Evolutionary conservation across 2,888 invertebrate species (phyloP).

Genomic region (Herminia tarsipennalis): DNA sequence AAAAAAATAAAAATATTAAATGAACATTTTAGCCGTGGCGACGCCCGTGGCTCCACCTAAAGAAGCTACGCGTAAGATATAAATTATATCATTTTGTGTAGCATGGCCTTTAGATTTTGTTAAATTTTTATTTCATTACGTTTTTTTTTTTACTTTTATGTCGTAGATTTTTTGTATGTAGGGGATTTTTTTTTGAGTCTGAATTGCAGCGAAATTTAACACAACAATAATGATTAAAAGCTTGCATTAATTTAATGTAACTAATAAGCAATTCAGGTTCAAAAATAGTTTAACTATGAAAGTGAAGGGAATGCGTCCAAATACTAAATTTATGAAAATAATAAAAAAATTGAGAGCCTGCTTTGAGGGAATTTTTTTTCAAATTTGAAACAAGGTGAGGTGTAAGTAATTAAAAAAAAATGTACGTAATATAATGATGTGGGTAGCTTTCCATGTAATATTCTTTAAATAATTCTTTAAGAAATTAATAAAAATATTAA

Average conservation of each 20-base stretch:
- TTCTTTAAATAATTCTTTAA: too few species aligned
- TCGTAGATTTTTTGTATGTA: not conserved
- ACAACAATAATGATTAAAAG: too few species aligned
- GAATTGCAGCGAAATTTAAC: constrained; percentile 1
- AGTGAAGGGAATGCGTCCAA: constrained; percentile 38
- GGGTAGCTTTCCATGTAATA: too few species aligned
- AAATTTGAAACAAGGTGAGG: too few species aligned
- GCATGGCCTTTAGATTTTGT: constrained; percentile 39
- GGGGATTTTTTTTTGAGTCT: constrained; percentile 31
- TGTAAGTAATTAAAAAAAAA: too few species aligned
- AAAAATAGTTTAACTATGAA: constrained; percentile 5
- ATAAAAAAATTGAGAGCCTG: constrained; percentile 1
- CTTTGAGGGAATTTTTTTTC: too few species aligned
- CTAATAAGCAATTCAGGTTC: constrained; percentile 24
- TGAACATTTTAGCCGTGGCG: constrained; percentile 61
- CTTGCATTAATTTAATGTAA: too few species aligned
- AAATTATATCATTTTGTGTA: constrained; percentile 42
- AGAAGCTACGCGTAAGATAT: constrained; percentile 68
- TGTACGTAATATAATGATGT: too few species aligned
- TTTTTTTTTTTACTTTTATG: not conserved
- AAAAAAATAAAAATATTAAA: constrained; percentile 6
- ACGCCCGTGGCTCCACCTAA: constrained; percentile 61
- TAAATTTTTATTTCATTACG: constrained; percentile 10
- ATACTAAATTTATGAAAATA: too few species aligned
- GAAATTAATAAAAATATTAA: too few species aligned